A percentile compares a stretch with the other conserved stretches of the same genome.
These are phyloP conservation scores for Seira ritae DNA, from an alignment of 2,888 invertebrate genomes.

Conservation along the genomic window DNA sequence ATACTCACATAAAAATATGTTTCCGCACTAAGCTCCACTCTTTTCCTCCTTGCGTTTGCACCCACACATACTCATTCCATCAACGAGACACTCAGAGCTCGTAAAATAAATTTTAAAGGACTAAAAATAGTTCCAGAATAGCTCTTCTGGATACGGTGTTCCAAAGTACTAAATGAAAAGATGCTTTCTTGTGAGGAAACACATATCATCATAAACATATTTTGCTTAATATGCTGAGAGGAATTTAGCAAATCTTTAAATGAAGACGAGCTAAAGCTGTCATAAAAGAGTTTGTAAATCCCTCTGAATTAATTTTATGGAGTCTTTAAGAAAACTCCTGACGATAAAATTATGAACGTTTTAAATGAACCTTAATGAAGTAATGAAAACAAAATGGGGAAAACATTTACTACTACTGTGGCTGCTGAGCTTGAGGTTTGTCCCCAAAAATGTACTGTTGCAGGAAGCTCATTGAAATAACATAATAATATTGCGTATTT, in stretches of 20 bases:
- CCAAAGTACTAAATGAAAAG: neutral
- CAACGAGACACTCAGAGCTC: slow-evolving; percentile 8
- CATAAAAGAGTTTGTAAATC: neutral
- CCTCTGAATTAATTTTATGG: neutral
- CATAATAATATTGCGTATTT: too few species aligned
- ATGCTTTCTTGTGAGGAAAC: neutral
- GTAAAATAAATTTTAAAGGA: slow-evolving; percentile 1
- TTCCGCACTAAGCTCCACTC: neutral
- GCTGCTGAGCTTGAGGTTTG: too few species aligned
- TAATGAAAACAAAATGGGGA: neutral
- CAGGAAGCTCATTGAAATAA: neutral
- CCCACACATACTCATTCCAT: slow-evolving; percentile 1
- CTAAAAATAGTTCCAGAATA: slow-evolving; percentile 12
- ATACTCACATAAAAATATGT: neutral
- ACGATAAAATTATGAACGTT: neutral
- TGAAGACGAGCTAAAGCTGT: neutral
- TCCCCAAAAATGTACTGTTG: neutral
- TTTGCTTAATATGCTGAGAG: too few species aligned
- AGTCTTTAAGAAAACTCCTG: neutral
- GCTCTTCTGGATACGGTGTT: neutral
- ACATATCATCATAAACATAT: neutral
- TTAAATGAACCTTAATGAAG: slow-evolving; percentile 12
- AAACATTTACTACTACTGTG: neutral
- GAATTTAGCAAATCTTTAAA: too few species aligned
- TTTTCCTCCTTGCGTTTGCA: neutral